Percentiles rank a stretch among this genome's conserved stretches.
These are phyloP conservation scores for Drosophila takahashii DNA, from an alignment of 1,140 invertebrate species.

Conservation along the genomic window DNA sequence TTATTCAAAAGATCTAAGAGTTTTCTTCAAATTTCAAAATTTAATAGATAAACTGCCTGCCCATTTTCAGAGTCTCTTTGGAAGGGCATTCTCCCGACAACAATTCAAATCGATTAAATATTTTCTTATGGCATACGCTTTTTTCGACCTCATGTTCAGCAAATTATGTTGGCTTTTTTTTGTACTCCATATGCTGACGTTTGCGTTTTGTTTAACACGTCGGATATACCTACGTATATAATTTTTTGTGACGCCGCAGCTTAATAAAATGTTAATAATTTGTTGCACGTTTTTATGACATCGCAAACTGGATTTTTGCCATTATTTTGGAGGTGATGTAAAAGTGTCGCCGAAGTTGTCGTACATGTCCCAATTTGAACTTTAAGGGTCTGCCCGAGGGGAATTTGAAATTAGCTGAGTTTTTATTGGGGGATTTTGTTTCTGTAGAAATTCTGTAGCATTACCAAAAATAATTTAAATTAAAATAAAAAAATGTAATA, in stretches of 20 bases:
- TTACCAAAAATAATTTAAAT: not conserved
- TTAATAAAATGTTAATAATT: slow-evolving; percentile 44
- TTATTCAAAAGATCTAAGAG: too few relatives aligned
- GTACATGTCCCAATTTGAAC: slow-evolving; percentile 15
- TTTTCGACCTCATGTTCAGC: slow-evolving; percentile 39
- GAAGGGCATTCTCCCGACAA: not conserved
- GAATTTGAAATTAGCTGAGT: slow-evolving; percentile 17
- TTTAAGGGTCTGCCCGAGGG: not conserved
- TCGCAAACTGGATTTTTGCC: slow-evolving; percentile 40
- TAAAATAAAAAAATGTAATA: too few relatives aligned
- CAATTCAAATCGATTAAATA: slow-evolving; percentile 25
- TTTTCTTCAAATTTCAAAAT: too few relatives aligned
- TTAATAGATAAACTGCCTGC: too few relatives aligned
- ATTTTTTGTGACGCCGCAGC: slow-evolving; percentile 14
- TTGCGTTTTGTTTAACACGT: slow-evolving; percentile 51
- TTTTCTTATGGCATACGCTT: slow-evolving; percentile 34
- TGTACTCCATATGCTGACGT: slow-evolving; percentile 55
- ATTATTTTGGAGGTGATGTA: slow-evolving; percentile 28
- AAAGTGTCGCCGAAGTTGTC: slow-evolving; percentile 41
- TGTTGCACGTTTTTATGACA: slow-evolving; percentile 58
- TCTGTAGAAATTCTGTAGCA: not conserved
- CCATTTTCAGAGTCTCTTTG: not conserved
- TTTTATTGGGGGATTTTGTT: not conserved
- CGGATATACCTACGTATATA: slow-evolving; percentile 11
- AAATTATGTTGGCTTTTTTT: slow-evolving; percentile 31